Base-by-base conservation (phyloP, 2,888 invertebrate genomes). In the Dicyrtoma fusca region DNA sequence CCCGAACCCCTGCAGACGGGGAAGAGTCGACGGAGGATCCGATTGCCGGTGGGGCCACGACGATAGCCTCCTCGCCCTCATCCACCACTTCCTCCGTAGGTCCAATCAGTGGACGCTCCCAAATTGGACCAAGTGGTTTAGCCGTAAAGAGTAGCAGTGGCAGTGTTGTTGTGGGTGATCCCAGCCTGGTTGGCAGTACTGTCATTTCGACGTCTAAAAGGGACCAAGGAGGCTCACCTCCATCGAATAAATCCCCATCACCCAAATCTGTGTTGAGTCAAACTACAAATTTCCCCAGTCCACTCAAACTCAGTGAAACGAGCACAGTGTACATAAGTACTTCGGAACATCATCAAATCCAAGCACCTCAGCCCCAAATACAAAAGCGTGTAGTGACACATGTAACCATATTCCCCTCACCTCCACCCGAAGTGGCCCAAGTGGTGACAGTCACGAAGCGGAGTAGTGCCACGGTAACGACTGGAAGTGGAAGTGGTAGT, bases 301-400 rank as follows among this genome's bases (percentile, higher is more conserved):
- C 74, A 45, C 34, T 51, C 3, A 69, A 42, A 14, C 44, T 26
- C 17, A 68, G 71, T 45, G 53, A 77, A 59, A 75, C 75, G 21
- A 77, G 76, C 62, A 74, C 77, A 55, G 77, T 78, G 63, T 78
- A 75, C 73, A 76, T 78, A 26, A 78, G 74, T 74, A 77, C 79
- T 26, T 45, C 65, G 2, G 74, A 77, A 64, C 65, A 26, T n/a
- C 61, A 72, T 72, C 71, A 69, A 51, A 72, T 73, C 62, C 71
- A 64, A 53, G 72, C 75, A 6, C 76, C 77, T 34, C 76, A 76
- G 57, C 80, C 79, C 17, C 76, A 76, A 49, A 75, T 78, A 66
- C 80, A 80, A 71, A 80, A 80, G 72, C 72, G 80, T 53, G 80
- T 80, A 21, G 80, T 80, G 23, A 80, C 79, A 26, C 79, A 80